Evolutionary conservation across 2,888 invertebrate species (phyloP), one percentile per base, ranked within the genome.

Genomic region (Tigriopus californicus): DNA sequence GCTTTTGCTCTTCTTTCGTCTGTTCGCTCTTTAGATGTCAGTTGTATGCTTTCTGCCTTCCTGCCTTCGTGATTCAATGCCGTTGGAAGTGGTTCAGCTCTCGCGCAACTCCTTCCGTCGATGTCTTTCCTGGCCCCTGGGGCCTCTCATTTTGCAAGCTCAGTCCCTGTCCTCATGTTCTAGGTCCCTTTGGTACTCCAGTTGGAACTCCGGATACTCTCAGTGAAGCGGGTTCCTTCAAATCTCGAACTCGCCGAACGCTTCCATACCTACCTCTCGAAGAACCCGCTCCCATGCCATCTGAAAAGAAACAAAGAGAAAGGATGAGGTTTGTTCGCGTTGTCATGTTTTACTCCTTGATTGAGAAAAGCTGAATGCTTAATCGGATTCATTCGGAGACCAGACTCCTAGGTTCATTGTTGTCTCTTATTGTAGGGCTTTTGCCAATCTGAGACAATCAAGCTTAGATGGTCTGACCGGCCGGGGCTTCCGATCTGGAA

Each of bases 261-360:
- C 59, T 59, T 18, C 59, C 59, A 18, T 59, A 49, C 59, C 59
- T 59, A 59, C 59, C 59, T 59, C 52, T 52, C 15, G 59, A 59
- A 49, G 59, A 59, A 22, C 59, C 59, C 33, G 49, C 42, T 13
- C 59, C 58, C 18, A 41, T 59, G 8, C 59, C 59, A 20, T 42
- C 59, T 51, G 52, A 59, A 41, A 59, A 59, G 48, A 59, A 59
- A 41, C 25, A 51, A 44, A 51, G 53, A 41, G 59, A 59, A n/a
- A 51, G 58, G 15, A 58, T 58, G 58, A 48, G 58, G 58, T 58
- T 12, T 55, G n/a, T 22, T 6, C 18, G 55, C 25, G n/a, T 40
- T 18, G 22, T 46, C 1, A 10, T 5, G n/a, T 55, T 41, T 55
- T 52, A 22, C 20, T 52, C 11, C 33, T 24, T 1, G 25, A 11